Conservation (phyloP, 2,888 invertebrate genomes). For the Anaspis maculata region DNA sequence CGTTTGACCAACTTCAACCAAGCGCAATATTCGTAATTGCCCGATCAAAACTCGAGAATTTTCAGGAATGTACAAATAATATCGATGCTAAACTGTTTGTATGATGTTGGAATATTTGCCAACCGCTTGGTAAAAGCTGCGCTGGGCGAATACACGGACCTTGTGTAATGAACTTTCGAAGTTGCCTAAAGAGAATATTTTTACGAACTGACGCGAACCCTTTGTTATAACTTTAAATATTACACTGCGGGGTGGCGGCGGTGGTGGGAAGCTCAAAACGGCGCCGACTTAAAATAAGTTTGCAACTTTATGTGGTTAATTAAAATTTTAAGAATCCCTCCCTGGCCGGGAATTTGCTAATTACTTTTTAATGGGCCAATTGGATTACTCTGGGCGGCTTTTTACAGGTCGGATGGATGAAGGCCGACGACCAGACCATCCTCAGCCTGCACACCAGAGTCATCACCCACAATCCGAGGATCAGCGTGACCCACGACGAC, state of each 20-base stretch:
- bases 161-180: too few species aligned
- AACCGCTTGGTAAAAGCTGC: too few species aligned
- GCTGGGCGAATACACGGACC: too few species aligned
- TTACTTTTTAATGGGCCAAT: conserved; percentile 7
- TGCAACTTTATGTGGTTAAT: conserved; percentile 7
- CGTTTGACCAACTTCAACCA: too few species aligned
- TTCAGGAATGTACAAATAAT: too few species aligned
- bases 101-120: too few species aligned
- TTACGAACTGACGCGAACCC: too few species aligned
- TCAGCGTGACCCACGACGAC: conserved; percentile 64
- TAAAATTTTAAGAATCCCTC: conserved; percentile 11
- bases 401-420: conserved; percentile 66
- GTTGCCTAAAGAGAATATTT: too few species aligned
- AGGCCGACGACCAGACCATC: conserved; percentile 68
- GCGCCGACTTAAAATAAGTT: conserved; percentile 6
- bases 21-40: too few species aligned
- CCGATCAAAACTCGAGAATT: too few species aligned
- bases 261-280: conserved; percentile 4
- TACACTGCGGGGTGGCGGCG: neutral
- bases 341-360: conserved; percentile 5
- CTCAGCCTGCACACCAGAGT: conserved; percentile 64
- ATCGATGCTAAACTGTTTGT: too few species aligned
- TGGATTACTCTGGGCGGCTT: conserved; percentile 3
- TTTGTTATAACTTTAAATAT: neutral
- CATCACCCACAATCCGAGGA: conserved; percentile 65